These are phyloP conservation scores for Drosophila parabipectinata DNA, from an alignment of 1,140 invertebrate species.

Conservation along the genomic window DNA sequence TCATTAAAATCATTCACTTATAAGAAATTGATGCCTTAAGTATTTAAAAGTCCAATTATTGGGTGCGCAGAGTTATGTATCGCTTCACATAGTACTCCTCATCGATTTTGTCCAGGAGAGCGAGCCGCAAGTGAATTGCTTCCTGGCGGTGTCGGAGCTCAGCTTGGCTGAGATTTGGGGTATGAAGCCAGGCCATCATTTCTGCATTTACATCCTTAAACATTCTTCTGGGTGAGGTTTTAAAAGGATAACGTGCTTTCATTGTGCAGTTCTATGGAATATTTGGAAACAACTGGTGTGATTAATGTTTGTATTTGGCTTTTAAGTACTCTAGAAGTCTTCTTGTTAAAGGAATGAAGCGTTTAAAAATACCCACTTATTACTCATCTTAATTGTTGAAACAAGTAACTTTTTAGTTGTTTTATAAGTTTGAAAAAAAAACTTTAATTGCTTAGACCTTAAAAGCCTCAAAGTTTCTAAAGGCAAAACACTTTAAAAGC, in stretches of 20 bases:
- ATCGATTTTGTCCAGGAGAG: slow-evolving; percentile 37
- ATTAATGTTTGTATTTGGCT: not conserved
- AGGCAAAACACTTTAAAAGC: no score
- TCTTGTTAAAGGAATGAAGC: not conserved
- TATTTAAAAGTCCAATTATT: slow-evolving; percentile 5
- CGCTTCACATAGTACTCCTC: slow-evolving; percentile 25
- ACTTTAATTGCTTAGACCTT: no score
- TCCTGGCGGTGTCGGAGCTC: slow-evolving; percentile 13
- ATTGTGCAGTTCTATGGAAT: not conserved
- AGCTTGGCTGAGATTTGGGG: slow-evolving; percentile 6
- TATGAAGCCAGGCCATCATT: slow-evolving; percentile 14
- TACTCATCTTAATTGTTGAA: not conserved
- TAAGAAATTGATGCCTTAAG: slow-evolving; percentile 10
- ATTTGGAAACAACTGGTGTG: not conserved
- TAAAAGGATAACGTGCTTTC: not conserved
- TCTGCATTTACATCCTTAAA: not conserved
- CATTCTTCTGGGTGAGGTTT: not conserved
- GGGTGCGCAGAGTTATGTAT: slow-evolving; percentile 42
- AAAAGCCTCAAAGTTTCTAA: no score
- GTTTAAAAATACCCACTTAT: not conserved
- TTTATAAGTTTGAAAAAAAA: no score
- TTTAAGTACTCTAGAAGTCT: not conserved
- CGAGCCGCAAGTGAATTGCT: not conserved
- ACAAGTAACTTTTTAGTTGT: no score
- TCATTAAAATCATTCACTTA: slow-evolving; percentile 64